Base-by-base conservation (phyloP, 2,797 vertebrate species). In the Sternotherus odoratus region DNA sequence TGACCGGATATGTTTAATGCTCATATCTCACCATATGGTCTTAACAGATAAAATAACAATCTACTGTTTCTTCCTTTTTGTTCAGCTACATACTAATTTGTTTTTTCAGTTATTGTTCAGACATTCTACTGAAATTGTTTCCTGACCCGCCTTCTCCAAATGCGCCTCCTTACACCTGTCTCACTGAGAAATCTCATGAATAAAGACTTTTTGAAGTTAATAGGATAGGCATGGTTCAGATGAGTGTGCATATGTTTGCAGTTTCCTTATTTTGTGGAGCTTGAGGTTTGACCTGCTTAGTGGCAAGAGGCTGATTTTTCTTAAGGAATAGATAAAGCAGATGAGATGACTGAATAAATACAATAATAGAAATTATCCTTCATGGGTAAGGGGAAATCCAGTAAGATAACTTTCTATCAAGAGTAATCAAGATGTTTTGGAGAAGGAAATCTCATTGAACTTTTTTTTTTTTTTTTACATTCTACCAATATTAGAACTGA, bases 21-120 rank as follows among this genome's bases (percentile, higher is more conserved):
- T 79, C 19, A 1, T 4, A 46, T 8, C 0, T 0, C 49, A 11
- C 0, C 7, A 8, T 54, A 2, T 21, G 30, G 17, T 83, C 0
- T 2, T 46, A 51, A 33, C 63, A 53, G 2, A 0, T 3, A 26
- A 75, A 36, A 0, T 6, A 28, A 30, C 5, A 5, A 66, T 21
- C 63, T n/a, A 21, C 33, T 48, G 28, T 77, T 77, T 77, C 10
- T 74, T 39, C 80, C 30, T 33, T 8, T 8, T 15, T 56, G 85
- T 57, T 48, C 9, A 3, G 24, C 51, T 72, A 1, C 6, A 19
- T 50, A 66, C 28, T 43, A n/a, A 50, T 74, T 4, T 2, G 1
- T 13, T 3, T 2, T 3, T 33, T 0, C 0, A 8, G 3, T 16
- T n/a, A 86, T 77, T 66, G 51, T 74, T 88, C 36, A 88, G 63